Evolutionary conservation across 2,113 vertebrate genomes (phyloP), one percentile per base, ranked within the genome.

Genomic region (Rhadina sibilatrix): DNA sequence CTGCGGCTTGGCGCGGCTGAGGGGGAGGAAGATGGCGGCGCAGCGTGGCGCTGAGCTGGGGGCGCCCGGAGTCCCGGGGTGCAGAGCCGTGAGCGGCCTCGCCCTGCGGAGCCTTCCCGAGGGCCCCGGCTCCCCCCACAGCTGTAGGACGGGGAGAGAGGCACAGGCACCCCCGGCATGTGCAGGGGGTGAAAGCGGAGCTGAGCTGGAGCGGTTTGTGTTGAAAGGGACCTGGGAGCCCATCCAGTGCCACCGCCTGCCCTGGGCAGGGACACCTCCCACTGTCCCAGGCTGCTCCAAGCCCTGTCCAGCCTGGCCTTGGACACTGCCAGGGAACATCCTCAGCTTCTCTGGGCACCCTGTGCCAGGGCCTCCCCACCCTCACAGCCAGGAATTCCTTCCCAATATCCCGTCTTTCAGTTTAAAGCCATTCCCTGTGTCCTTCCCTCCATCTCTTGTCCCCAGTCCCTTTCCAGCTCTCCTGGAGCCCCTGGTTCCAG

Each of bases 211-310:
- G 4, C 8, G 14, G 33, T 22, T 44, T 27, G 27, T 8, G 22
- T 5, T 53, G 28, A 4, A 53, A 17, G 5, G 30, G 20, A 35
- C 9, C 10, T 56, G 1, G 2, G 31, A 12, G 15, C 1, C 2
- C 49, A 4, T 15, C 6, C 56, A 10, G 8, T 33, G 6, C 22
- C 54, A 33, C 20, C 16, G 22, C 31, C 46, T 33, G 37, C 33
- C 22, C 2, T 21, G n/a, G 10, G 5, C 28, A n/a, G 5, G 24
- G 49, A 31, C 47, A 30, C 16, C 24, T 54, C 0, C 47, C 46
- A 27, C 18, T 61, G 0, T 11, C 8, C n/a, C 38, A 79, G 23
- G 6, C 0, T 47, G 65, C 40, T 54, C 40, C 71, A 7, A 42
- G 23, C 22, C 7, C 38, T 0, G 3, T 42, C 52, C 38, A 40